phyloP scores from a whole-genome alignment of 2,888 invertebrate genomes.

The Timema podura region DNA sequence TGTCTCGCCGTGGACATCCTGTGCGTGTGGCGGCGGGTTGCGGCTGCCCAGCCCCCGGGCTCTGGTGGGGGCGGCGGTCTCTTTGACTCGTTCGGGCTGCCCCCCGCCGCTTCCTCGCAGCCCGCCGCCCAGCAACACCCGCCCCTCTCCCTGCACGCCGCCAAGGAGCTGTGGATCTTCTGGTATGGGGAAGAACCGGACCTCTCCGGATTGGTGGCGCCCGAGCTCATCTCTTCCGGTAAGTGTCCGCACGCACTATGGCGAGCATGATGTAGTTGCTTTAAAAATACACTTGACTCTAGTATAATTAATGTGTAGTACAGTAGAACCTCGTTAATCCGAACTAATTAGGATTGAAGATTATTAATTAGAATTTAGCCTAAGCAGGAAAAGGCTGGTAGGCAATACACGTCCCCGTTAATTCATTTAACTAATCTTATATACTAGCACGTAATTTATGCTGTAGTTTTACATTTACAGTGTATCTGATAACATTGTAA shows the following conservation, averaged over 20 bases:
- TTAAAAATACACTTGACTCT: no score
- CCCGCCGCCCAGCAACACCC: conserved; percentile 43
- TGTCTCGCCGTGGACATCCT: conserved; percentile 92
- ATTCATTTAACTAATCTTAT: no score
- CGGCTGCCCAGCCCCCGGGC: conserved; percentile 51
- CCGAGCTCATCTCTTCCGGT: conserved; percentile 83
- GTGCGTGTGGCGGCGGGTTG: conserved; percentile 94
- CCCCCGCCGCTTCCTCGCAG: conserved; percentile 25
- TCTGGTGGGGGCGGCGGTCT: conserved; percentile 45
- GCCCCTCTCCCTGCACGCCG: conserved; percentile 76
- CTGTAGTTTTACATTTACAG: no score
- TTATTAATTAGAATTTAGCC: no score
- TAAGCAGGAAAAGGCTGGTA: no score
- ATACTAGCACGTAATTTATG: no score
- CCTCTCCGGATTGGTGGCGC: conserved; percentile 75
- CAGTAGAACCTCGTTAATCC: no score
- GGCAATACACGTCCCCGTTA: no score
- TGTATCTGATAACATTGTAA: no score
- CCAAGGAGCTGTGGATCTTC: conserved; percentile 99
- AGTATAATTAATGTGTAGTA: no score
- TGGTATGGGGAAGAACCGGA: conserved; percentile 99
- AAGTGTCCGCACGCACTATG: conserved; percentile 46
- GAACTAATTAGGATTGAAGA: no score
- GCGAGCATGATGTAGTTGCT: neutral
- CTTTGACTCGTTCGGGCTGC: conserved; percentile 46